phyloP scores from a whole-genome alignment of 1,140 invertebrate genomes.

The Colletes gigas region DNA sequence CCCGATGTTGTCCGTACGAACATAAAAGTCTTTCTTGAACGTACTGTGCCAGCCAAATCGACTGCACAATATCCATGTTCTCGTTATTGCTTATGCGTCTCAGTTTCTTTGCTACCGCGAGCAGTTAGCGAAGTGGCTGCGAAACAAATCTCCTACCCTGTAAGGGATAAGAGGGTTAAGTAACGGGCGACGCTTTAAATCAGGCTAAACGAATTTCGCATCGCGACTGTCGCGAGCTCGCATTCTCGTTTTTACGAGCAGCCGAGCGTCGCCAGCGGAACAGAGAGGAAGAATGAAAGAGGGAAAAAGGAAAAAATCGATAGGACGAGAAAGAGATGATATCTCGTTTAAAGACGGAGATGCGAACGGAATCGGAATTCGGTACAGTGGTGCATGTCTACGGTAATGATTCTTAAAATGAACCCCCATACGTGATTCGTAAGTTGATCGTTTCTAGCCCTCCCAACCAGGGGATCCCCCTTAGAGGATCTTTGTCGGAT shows the following conservation, averaged over 20 bases:
- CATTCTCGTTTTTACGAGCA: slow-evolving; percentile 18
- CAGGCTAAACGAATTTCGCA: slow-evolving; percentile 31
- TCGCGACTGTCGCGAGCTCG: neutral
- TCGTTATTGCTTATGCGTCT: slow-evolving; percentile 32
- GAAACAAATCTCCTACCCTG: slow-evolving; percentile 8
- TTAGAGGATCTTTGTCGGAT: no score
- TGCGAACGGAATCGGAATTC: slow-evolving; percentile 10
- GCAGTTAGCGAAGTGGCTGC: slow-evolving; percentile 19
- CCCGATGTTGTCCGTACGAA: slow-evolving; percentile 21
- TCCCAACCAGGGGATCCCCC: no score
- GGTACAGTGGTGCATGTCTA: neutral
- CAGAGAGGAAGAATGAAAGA: neutral
- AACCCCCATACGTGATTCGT: no score
- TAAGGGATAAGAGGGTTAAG: neutral
- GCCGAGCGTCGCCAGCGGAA: neutral
- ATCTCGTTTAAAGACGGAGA: neutral
- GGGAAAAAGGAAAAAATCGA: neutral
- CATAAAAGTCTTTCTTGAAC: slow-evolving; percentile 48
- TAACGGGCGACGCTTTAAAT: slow-evolving; percentile 37
- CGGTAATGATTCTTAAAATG: no score
- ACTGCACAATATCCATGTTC: slow-evolving; percentile 19
- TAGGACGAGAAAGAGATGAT: neutral
- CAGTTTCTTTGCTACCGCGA: neutral
- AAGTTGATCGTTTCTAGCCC: no score
- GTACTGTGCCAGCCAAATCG: slow-evolving; percentile 36